Evolutionary conservation across 1,140 invertebrate species (phyloP).

Genomic region (Neodiprion lecontei): DNA sequence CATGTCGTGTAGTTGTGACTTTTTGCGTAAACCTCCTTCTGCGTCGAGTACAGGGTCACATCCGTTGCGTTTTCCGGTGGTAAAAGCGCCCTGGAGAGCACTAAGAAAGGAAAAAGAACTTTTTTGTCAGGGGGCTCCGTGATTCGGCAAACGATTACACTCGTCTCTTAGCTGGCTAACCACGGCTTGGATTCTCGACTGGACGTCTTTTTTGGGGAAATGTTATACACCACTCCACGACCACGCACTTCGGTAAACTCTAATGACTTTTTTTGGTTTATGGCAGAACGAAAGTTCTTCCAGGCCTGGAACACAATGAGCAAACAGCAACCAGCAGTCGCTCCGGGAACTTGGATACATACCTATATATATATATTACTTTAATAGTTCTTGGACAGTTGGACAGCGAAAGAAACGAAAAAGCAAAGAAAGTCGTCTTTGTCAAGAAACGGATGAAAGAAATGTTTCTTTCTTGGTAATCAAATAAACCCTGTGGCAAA

Average conservation of each 20-base stretch:
- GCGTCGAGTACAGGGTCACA: constrained; percentile 60
- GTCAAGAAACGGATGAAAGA: neutral
- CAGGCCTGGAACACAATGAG: too few species aligned
- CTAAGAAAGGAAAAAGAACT: constrained; percentile 21
- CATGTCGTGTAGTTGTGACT: constrained; percentile 80
- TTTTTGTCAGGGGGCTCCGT: too few species aligned
- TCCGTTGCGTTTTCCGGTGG: constrained; percentile 60
- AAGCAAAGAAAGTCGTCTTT: constrained; percentile 20
- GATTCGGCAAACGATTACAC: constrained; percentile 9
- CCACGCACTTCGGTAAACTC: neutral
- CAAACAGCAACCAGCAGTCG: too few species aligned
- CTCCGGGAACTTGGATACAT: neutral
- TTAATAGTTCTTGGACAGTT: constrained; percentile 32
- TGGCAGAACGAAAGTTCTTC: neutral
- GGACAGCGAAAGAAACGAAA: constrained; percentile 65
- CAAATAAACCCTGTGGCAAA: too few species aligned
- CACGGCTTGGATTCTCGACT: neutral
- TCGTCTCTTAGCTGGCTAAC: neutral
- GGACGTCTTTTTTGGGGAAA: neutral
- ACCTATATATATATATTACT: constrained; percentile 19
- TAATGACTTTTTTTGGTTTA: neutral
- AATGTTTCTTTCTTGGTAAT: too few species aligned
- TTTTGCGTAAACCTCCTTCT: constrained; percentile 50
- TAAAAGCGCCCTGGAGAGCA: constrained; percentile 45
- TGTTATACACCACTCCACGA: neutral